Conservation (phyloP, 2,888 invertebrate genomes). For the Ophion slaviceki region DNA sequence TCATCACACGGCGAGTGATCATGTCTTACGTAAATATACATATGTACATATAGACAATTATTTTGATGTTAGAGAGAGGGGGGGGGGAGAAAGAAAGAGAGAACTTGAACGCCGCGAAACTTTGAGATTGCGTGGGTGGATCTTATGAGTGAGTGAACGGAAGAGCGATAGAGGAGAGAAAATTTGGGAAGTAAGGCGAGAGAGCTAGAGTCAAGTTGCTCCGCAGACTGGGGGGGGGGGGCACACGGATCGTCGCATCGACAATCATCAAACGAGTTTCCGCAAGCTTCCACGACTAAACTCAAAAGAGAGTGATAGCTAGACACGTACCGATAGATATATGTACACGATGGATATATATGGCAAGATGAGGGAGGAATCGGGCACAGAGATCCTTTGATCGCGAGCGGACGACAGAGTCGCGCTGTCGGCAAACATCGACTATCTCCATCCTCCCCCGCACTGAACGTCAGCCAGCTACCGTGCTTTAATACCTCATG, state of each 20-base stretch:
- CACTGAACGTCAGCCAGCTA: constrained; percentile 77
- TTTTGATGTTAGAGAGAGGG: constrained; percentile 13
- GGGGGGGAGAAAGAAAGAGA: not conserved
- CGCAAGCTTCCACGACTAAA: constrained; percentile 56
- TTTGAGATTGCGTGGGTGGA: constrained; percentile 48
- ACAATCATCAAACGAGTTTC: constrained; percentile 66
- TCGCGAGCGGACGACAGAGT: constrained; percentile 78
- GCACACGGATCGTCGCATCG: constrained; percentile 59
- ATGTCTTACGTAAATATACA: constrained; percentile 16
- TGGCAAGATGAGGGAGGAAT: constrained; percentile 53
- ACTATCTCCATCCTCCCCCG: constrained; percentile 68
- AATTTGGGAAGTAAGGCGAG: constrained; percentile 52
- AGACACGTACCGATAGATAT: not conserved
- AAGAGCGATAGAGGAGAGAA: constrained; percentile 45
- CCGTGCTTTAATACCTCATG: constrained; percentile 84
- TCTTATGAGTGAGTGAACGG: constrained; percentile 45
- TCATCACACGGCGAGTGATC: constrained; percentile 28
- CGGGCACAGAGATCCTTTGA: constrained; percentile 81
- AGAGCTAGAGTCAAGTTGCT: constrained; percentile 48
- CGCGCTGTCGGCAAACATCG: constrained; percentile 82
- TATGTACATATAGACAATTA: constrained; percentile 39
- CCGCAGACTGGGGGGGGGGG: constrained; percentile 24
- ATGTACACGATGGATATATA: not conserved
- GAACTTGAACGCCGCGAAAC: constrained; percentile 27
- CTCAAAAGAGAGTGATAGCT: constrained; percentile 61